Base-by-base conservation (phyloP, 2,113 vertebrate species). In the Charina bottae region DNA sequence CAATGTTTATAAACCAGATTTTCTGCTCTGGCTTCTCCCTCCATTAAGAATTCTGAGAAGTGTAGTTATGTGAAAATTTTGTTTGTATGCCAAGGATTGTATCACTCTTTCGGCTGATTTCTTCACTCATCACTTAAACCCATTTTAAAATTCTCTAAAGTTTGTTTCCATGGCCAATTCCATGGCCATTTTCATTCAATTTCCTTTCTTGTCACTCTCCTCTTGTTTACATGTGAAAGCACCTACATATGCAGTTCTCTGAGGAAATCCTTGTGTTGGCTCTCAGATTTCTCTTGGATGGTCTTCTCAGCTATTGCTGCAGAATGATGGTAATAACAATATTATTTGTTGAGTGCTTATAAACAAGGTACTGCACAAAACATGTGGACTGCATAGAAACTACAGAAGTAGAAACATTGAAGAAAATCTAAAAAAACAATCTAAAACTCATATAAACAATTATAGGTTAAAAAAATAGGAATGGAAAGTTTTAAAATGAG, bases 21-120 rank as follows among this genome's bases (percentile, higher is more conserved):
- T 88, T 83, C 72, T 84, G 58, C 54, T 92, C n/a, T 64, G 72
- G 78, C 78, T 89, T 62, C 78, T 26, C 28, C 26, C 46, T 37
- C 9, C 6, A 6, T 17, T 24, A 72, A 58, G 24, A 42, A 72
- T 72, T 78, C 58, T 85, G 78, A 62, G 87, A 92, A 64, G n/a
- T 64, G 9, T 89, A 85, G 62, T 78, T 53, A 28, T 55, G 56
- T 64, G 53, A 89, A 64, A 37, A 1, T 19, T 37, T 46, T 56
- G 46, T 42, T 6, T 26, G 2, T 33, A 60, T 53, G n/a, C 19
- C 11, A 28, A 68, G 8, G 21, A 87, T 6, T 87, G 26, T 23
- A 46, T 49, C 46, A 55, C 12, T 17, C 53, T 26, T 33, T 37
- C 21, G 60, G 28, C 33, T 88, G 83, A 83, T n/a, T 83, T 83